Evolutionary conservation across 2,797 vertebrate species (phyloP).

Genomic region (Carapus acus): DNA sequence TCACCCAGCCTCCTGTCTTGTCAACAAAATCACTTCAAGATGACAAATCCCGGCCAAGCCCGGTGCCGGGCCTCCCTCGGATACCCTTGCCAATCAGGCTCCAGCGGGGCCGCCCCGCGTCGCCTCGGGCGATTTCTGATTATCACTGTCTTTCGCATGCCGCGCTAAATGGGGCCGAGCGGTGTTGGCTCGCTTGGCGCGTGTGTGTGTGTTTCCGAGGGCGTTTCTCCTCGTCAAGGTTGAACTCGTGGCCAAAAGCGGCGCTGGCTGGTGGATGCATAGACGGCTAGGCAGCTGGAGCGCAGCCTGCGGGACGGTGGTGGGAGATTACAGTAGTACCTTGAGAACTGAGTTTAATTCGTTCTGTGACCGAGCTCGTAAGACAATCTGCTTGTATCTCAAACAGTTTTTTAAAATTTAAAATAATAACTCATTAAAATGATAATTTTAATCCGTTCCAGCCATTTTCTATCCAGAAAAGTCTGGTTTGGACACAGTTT

Average conservation of each 20-base stretch:
- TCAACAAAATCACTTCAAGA: constrained; percentile 75
- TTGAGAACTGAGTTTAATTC: too few relatives aligned
- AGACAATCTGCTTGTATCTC: too few relatives aligned
- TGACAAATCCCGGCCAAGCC: constrained; percentile 64
- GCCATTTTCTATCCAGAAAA: too few relatives aligned
- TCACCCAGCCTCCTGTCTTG: constrained; percentile 71
- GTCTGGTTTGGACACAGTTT: too few relatives aligned
- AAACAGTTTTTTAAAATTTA: too few relatives aligned
- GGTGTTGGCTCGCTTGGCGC: constrained; percentile 55
- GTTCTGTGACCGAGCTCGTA: too few relatives aligned
- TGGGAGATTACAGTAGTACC: too few relatives aligned
- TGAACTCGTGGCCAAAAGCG: constrained; percentile 30
- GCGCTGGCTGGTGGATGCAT: constrained; percentile 16
- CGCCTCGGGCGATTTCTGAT: constrained; percentile 70
- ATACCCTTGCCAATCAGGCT: constrained; percentile 70
- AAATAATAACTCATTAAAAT: too few relatives aligned
- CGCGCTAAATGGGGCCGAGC: constrained; percentile 40
- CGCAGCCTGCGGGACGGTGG: constrained; percentile 3
- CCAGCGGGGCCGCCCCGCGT: constrained; percentile 55
- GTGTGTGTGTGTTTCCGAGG: constrained; percentile 39
- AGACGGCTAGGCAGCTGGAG: constrained; percentile 2
- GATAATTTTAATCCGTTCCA: too few relatives aligned
- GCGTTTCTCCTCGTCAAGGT: constrained; percentile 47
- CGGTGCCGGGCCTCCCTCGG: constrained; percentile 55
- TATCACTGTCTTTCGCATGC: constrained; percentile 51